phyloP scores from a whole-genome alignment of 37 sponge, comb jelly and placozoan species.

The Cladorhizidae sp. region DNA sequence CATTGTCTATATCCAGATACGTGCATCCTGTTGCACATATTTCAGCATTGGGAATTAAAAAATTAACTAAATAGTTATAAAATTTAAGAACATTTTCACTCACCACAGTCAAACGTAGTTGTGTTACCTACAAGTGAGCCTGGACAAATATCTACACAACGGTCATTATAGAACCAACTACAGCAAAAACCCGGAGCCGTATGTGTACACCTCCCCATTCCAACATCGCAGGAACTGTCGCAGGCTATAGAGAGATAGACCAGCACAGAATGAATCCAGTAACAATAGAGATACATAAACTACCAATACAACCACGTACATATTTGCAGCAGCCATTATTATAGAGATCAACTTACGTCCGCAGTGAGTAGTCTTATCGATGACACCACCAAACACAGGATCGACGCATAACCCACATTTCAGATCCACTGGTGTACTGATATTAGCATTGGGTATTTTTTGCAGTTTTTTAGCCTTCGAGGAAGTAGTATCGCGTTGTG shows the following conservation, averaged over 20 bases:
- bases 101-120: slow-evolving; percentile 1
- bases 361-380: no score
- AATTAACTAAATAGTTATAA: neutral
- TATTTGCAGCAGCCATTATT: no score
- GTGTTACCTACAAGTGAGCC: neutral
- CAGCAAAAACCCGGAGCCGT: neutral
- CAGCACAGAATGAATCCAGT: neutral
- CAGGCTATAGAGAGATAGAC: neutral
- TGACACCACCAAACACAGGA: no score
- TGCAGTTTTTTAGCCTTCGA: no score
- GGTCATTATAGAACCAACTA: neutral
- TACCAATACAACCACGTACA: no score
- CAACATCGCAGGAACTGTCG: no score
- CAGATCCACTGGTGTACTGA: no score
- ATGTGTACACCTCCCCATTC: neutral
- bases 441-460: no score
- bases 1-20: neutral
- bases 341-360: no score
- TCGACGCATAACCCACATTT: no score
- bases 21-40: neutral
- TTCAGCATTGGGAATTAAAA: neutral
- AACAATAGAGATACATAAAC: neutral
- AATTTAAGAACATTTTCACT: neutral
- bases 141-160: neutral
- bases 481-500: no score